Conservation (phyloP, 2,797 vertebrate genomes). For the Hydrolagus colliei region DNA sequence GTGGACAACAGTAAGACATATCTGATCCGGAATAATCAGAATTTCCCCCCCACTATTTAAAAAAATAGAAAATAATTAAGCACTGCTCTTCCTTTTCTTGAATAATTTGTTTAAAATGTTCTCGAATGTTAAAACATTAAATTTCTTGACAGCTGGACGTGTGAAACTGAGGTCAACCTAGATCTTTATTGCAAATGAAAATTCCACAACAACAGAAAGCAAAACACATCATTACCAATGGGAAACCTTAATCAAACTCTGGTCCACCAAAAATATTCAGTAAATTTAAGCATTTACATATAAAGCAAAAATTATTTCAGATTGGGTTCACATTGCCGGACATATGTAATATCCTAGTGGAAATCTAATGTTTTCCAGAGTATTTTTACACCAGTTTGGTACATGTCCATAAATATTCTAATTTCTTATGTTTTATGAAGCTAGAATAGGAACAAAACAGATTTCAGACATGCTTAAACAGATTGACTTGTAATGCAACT, state of each 20-base stretch:
- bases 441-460: neutral
- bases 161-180: no score
- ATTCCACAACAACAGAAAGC: slow-evolving; percentile 8
- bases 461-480: neutral
- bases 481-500: neutral
- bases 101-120: neutral
- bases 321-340: neutral
- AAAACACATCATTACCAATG: neutral
- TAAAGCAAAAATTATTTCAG: neutral
- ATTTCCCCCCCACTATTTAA: neutral
- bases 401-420: neutral
- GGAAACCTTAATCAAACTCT: neutral
- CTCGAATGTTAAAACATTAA: neutral
- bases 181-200: slow-evolving; percentile 13
- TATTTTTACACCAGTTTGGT: neutral
- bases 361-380: slow-evolving; percentile 19
- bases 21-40: neutral
- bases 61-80: neutral
- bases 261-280: neutral
- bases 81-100: neutral
- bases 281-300: slow-evolving; percentile 14
- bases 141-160: neutral
- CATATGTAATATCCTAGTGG: neutral
- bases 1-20: no score
- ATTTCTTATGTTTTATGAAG: neutral